phyloP scores from a whole-genome alignment of 2,888 invertebrate genomes.

The Agrotis ipsilon region DNA sequence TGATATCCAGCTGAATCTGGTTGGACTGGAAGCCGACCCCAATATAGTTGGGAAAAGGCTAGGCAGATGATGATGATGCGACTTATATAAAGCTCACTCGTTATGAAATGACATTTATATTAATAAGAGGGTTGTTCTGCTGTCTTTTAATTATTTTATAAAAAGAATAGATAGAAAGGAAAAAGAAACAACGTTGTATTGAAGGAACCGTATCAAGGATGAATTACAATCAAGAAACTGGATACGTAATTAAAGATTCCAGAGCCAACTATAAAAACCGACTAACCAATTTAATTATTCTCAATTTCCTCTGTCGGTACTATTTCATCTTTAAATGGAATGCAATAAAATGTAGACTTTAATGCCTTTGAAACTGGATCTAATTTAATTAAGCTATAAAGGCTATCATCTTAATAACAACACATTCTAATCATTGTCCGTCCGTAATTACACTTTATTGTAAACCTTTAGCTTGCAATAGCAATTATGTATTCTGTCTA shows the following conservation, averaged over 20 bases:
- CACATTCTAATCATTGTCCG: conserved; percentile 80
- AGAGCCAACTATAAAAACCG: neutral
- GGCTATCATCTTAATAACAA: conserved; percentile 68
- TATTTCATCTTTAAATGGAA: conserved; percentile 20
- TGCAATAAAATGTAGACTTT: conserved; percentile 17
- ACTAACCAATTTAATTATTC: conserved; percentile 24
- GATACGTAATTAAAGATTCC: conserved; percentile 6
- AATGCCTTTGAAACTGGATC: conserved; percentile 15
- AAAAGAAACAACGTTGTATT: neutral
- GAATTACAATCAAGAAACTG: conserved; percentile 9
- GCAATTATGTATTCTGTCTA: conserved; percentile 88
- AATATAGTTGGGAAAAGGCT: too few species aligned
- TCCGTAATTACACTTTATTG: conserved; percentile 69
- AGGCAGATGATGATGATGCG: too few species aligned
- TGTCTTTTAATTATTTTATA: neutral
- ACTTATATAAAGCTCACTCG: too few species aligned
- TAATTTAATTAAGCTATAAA: conserved; percentile 48
- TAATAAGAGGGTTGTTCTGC: neutral
- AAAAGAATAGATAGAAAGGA: neutral
- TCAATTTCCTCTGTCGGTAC: conserved; percentile 8
- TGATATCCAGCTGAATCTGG: too few species aligned
- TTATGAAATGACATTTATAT: too few species aligned
- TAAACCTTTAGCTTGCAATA: conserved; percentile 76
- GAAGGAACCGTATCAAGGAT: neutral
- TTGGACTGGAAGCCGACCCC: too few species aligned